phyloP scores from a whole-genome alignment of 2,888 invertebrate species.

The Netelia inedita region DNA sequence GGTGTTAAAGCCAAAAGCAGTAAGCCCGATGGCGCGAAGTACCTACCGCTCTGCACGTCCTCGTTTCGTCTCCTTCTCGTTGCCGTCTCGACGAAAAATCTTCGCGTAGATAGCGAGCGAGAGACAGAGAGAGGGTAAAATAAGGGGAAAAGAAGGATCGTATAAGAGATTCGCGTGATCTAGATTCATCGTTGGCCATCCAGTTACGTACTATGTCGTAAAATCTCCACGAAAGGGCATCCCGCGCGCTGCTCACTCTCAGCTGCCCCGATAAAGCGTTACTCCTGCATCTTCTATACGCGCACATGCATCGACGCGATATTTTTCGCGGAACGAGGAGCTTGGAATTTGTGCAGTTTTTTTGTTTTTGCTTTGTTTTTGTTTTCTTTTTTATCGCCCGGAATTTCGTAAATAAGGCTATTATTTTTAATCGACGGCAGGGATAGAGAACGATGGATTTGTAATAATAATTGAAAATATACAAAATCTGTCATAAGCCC shows the following conservation, averaged over 20 bases:
- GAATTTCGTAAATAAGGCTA: too few species aligned
- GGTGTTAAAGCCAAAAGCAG: conserved; percentile 60
- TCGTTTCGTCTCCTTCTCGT: conserved; percentile 49
- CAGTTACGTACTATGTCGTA: conserved; percentile 65
- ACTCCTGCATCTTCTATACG: not conserved
- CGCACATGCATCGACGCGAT: not conserved
- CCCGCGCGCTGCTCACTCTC: conserved; percentile 4
- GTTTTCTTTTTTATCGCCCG: too few species aligned
- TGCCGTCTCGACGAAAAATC: conserved; percentile 48
- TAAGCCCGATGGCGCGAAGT: conserved; percentile 46
- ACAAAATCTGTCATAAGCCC: too few species aligned
- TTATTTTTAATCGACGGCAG: too few species aligned
- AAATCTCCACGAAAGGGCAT: conserved; percentile 48
- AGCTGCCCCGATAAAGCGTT: conserved; percentile 30
- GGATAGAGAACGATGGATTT: too few species aligned
- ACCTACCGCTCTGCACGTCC: conserved; percentile 20
- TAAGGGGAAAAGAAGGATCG: not conserved
- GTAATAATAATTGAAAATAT: too few species aligned
- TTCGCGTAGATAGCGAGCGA: conserved; percentile 51
- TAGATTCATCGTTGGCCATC: conserved; percentile 69
- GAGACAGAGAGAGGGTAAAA: not conserved
- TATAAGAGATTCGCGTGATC: conserved; percentile 66
- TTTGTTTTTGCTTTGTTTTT: too few species aligned
- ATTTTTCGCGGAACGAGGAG: not conserved
- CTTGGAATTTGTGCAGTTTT: too few species aligned